Percentiles rank a stretch among this genome's conserved stretches.
phyloP scores from a whole-genome alignment of 2,888 invertebrate genomes.

The Drosophila planitibia region DNA sequence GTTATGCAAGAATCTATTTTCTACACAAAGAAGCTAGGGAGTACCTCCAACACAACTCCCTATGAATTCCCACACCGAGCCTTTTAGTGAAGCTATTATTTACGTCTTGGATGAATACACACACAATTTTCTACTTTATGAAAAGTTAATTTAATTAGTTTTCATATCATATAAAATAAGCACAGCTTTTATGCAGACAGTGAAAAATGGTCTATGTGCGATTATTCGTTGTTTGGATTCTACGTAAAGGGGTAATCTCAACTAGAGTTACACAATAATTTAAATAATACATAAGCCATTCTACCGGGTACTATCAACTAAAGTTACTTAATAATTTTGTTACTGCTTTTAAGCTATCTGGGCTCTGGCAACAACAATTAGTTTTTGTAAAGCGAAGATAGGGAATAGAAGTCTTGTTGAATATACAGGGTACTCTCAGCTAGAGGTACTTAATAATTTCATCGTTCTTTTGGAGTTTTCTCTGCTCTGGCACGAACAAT shows the following conservation, averaged over 20 bases:
- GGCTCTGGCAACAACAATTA: too few species aligned
- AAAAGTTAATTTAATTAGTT: background rate
- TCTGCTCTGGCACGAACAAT: slow-evolving; percentile 37
- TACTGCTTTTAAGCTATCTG: background rate
- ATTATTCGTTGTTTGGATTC: background rate
- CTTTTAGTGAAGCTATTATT: background rate
- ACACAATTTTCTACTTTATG: background rate
- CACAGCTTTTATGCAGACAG: background rate
- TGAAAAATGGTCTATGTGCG: background rate
- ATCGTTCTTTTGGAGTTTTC: background rate
- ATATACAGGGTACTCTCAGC: background rate
- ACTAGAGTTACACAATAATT: background rate
- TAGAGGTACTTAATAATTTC: background rate
- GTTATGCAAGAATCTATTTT: background rate
- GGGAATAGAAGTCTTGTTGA: background rate
- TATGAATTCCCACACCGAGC: background rate
- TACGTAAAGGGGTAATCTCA: background rate
- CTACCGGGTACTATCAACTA: background rate
- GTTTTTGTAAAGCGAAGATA: too few species aligned
- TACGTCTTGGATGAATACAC: background rate
- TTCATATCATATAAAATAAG: background rate
- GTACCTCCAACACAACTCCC: background rate
- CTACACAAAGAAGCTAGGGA: background rate
- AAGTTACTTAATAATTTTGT: background rate
- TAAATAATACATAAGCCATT: too few species aligned